Evolutionary conservation across 2,113 vertebrate genomes (phyloP).

Genomic region (Maccullochella peelii): DNA sequence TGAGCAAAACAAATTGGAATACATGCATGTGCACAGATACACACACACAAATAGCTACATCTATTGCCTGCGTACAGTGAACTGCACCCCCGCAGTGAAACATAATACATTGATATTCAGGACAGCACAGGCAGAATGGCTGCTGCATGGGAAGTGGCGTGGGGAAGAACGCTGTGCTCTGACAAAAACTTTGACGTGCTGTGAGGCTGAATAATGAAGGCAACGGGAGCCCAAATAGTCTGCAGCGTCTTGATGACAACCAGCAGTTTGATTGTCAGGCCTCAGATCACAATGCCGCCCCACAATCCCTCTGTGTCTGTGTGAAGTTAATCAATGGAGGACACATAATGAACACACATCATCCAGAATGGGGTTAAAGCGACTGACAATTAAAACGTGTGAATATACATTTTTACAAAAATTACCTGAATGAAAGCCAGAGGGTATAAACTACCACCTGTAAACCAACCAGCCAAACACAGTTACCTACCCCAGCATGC

Average conservation of each 20-base stretch:
- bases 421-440: not conserved
- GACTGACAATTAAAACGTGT: not conserved
- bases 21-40: conserved; percentile 2
- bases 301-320: conserved; percentile 17
- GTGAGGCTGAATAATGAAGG: conserved; percentile 49
- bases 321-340: conserved; percentile 10
- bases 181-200: conserved; percentile 39
- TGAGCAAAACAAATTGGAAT: conserved; percentile 1
- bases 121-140: conserved; percentile 41
- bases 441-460: not conserved
- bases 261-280: conserved; percentile 54
- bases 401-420: not conserved
- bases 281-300: conserved; percentile 33
- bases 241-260: conserved; percentile 39
- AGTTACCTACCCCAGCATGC: not conserved
- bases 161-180: conserved; percentile 29
- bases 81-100: conserved; percentile 45
- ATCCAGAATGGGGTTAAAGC: not conserved
- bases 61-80: conserved; percentile 20
- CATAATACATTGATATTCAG: conserved; percentile 66
- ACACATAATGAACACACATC: conserved; percentile 2
- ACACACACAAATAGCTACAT: conserved; percentile 7
- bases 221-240: conserved; percentile 23
- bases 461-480: not conserved
- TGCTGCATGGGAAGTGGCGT: conserved; percentile 39